Evolutionary conservation across 1,140 invertebrate genomes (phyloP), one percentile per base, ranked within the genome.

Genomic region (Babylonia areolata): DNA sequence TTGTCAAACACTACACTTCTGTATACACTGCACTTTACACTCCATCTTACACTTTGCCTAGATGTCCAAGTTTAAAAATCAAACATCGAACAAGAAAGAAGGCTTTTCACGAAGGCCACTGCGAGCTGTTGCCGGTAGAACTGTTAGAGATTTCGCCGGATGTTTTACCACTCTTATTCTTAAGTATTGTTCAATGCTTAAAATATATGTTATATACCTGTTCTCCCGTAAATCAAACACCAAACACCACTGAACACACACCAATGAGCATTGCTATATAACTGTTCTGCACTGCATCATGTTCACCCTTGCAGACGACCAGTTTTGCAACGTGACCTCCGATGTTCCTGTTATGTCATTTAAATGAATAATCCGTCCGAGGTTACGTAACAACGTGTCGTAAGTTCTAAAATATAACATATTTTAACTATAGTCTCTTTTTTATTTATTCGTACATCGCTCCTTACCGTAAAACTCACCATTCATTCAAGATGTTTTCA

Each of bases 271-370:
- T n/a, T n/a, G n/a, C n/a, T n/a, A n/a, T n/a, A n/a, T n/a, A n/a
- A n/a, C n/a, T n/a, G n/a, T n/a, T n/a, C n/a, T 39, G 12, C 73
- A 39, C 35, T 12, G 12, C 23, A 23, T 37, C 15, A 75, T 35
- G 33, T 75, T 35, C 37, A 37, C 73, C 15, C 11, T 51, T 80
- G 78, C 78, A 80, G 78, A 80, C 78, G 78, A 80, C 46, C 37
- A 80, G 37, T 39, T 77, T 35, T 35, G 37, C 15, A 77, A 77
- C 75, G 71, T 73, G 39, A 79, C 77, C 40, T 28, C 15, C 33
- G 33, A 80, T 23, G n/a, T 6, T 33, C 23, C 9, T 11, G 28
- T 80, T 54, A 54, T 80, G 46, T 80, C 78, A 80, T n/a, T n/a
- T n/a, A n/a, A n/a, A n/a, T n/a, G n/a, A n/a, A n/a, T n/a, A n/a